Evolutionary conservation across 1,140 invertebrate species (phyloP).

Genomic region (Trypoxylus dichotomus): DNA sequence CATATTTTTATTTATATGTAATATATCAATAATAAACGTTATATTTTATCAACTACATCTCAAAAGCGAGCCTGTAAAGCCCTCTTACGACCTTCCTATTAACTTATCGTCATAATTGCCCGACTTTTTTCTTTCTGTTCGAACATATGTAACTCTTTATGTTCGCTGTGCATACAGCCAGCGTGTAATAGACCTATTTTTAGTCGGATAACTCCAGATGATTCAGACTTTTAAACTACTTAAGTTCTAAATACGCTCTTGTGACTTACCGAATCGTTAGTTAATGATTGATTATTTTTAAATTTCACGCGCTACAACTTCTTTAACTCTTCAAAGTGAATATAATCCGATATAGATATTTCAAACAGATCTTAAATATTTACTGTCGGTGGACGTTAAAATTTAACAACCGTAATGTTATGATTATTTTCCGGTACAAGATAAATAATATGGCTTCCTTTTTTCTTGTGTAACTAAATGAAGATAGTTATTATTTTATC

Average conservation of each 20-base stretch:
- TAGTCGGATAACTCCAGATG: not conserved
- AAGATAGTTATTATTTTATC: too few relatives aligned
- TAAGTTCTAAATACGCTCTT: not conserved
- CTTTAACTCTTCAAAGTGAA: not conserved
- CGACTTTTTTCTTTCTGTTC: too few relatives aligned
- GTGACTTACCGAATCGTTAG: not conserved
- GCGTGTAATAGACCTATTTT: not conserved
- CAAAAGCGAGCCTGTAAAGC: too few relatives aligned
- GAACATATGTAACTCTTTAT: too few relatives aligned
- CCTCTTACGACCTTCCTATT: too few relatives aligned
- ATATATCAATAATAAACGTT: too few relatives aligned
- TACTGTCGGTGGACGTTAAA: not conserved
- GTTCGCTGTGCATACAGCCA: too few relatives aligned
- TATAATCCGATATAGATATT: slow-evolving; percentile 3
- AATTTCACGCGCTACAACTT: not conserved
- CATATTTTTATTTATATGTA: too few relatives aligned
- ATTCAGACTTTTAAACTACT: not conserved
- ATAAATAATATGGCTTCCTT: too few relatives aligned
- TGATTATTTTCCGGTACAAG: not conserved
- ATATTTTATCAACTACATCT: too few relatives aligned
- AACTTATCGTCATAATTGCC: too few relatives aligned
- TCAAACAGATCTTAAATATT: slow-evolving; percentile 4
- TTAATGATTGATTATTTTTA: slow-evolving; percentile 8
- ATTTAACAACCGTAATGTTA: slow-evolving; percentile 3
- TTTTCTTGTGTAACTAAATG: too few relatives aligned